phyloP scores from a whole-genome alignment of 2,888 invertebrate species.

The Vanessa cardui region DNA sequence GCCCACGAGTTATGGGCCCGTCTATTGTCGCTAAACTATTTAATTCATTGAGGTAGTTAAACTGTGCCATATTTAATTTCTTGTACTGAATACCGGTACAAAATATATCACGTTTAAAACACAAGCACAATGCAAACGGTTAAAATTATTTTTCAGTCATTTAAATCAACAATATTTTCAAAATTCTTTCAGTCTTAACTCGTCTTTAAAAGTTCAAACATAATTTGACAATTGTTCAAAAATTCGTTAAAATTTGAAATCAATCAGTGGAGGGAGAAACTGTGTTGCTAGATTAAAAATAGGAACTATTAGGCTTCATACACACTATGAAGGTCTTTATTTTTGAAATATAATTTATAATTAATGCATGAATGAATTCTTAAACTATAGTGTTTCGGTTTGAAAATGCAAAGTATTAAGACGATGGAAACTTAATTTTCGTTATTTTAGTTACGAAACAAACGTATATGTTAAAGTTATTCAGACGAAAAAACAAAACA shows the following conservation, averaged over 20 bases:
- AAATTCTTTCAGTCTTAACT: constrained; percentile 4
- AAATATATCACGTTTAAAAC: constrained; percentile 16
- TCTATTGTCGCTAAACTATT: constrained; percentile 90
- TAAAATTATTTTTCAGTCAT: constrained; percentile 30
- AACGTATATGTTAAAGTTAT: too few species aligned
- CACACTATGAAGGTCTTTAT: background rate
- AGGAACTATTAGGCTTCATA: background rate
- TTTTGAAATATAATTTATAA: too few species aligned
- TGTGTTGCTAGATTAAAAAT: constrained; percentile 8
- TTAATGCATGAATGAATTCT: too few species aligned
- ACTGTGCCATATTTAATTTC: constrained; percentile 86
- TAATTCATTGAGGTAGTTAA: constrained; percentile 91
- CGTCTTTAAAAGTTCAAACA: constrained; percentile 18
- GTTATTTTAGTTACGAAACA: too few species aligned
- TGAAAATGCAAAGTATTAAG: too few species aligned
- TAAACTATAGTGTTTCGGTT: too few species aligned
- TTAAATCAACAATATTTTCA: constrained; percentile 9
- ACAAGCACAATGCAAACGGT: constrained; percentile 26
- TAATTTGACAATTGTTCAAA: constrained; percentile 42
- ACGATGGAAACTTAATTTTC: too few species aligned
- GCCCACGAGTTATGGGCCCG: constrained; percentile 90
- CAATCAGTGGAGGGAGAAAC: background rate
- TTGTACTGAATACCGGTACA: constrained; percentile 2
- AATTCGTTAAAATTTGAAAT: constrained; percentile 47
- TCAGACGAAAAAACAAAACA: too few species aligned